A percentile compares a stretch with the other conserved stretches of the same genome.
These are phyloP conservation scores for Uloborus diversus DNA, from an alignment of 1,140 invertebrate species.

Conservation along the genomic window DNA sequence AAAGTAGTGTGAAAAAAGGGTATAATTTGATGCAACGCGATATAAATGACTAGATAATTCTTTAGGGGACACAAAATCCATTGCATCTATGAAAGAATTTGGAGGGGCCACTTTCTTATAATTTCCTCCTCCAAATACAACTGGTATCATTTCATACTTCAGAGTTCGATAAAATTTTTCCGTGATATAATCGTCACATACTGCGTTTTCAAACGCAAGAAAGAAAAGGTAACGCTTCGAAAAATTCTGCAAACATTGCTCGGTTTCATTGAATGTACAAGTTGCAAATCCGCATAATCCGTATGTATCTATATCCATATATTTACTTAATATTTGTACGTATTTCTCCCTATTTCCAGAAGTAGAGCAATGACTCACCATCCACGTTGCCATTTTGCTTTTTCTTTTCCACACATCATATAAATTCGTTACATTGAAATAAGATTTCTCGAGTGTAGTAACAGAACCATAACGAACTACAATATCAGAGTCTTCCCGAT, in stretches of 20 bases:
- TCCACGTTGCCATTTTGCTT: slow-evolving; percentile 62
- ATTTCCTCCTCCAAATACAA: slow-evolving; percentile 64
- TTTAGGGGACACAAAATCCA: slow-evolving; percentile 59
- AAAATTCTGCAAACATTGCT: slow-evolving; percentile 34
- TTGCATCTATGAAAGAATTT: slow-evolving; percentile 65
- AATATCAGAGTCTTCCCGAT: slow-evolving; percentile 64
- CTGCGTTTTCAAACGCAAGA: slow-evolving; percentile 67
- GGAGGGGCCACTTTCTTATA: slow-evolving; percentile 63
- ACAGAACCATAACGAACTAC: slow-evolving; percentile 60
- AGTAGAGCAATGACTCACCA: slow-evolving; percentile 65
- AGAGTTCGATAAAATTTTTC: slow-evolving; percentile 64
- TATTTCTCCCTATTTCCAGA: slow-evolving; percentile 62
- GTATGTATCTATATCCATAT: slow-evolving; percentile 67
- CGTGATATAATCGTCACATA: slow-evolving; percentile 66
- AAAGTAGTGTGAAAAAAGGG: slow-evolving; percentile 20
- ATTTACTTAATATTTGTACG: slow-evolving; percentile 62
- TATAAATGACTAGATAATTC: slow-evolving; percentile 57
- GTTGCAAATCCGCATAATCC: slow-evolving; percentile 62
- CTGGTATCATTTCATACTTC: slow-evolving; percentile 61
- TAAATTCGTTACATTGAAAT: neutral
- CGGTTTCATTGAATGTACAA: slow-evolving; percentile 14
- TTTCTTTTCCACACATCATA: slow-evolving; percentile 51
- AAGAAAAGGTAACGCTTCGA: slow-evolving; percentile 63
- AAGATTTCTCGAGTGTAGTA: neutral
- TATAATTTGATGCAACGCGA: neutral